These are phyloP conservation scores for Pristionchus fissidentatus DNA, from an alignment of 2,888 invertebrate species.

Conservation along the genomic window DNA sequence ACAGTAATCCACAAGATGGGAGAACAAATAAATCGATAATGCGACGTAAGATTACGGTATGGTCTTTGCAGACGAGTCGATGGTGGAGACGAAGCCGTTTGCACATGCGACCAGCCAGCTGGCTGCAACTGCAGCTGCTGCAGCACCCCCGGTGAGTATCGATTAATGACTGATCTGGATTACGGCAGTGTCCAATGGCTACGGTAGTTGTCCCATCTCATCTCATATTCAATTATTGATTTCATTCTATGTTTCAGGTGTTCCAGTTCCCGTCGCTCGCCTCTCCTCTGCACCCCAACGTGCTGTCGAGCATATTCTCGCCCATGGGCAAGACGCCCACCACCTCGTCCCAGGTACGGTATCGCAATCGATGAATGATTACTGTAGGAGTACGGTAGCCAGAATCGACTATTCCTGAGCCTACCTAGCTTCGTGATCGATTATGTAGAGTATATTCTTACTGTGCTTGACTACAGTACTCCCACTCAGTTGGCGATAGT, in stretches of 20 bases:
- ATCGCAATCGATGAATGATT: background rate
- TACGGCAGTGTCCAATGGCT: background rate
- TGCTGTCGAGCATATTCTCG: constrained; percentile 31
- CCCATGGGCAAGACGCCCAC: constrained; percentile 44
- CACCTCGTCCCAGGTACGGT: constrained; percentile 26
- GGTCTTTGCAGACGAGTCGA: background rate
- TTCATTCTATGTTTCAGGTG: constrained; percentile 53
- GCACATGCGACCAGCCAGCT: background rate
- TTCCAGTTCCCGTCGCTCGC: constrained; percentile 52
- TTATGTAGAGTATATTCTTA: too few relatives aligned
- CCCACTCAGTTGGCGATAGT: too few relatives aligned
- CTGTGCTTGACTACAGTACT: too few relatives aligned
- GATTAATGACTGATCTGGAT: background rate
- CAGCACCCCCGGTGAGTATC: constrained; percentile 23
- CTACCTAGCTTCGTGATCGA: too few relatives aligned
- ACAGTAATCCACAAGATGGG: too few relatives aligned
- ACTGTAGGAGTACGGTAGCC: background rate
- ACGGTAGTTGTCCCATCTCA: background rate
- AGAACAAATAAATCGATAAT: too few relatives aligned
- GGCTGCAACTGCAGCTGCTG: background rate
- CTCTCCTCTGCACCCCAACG: constrained; percentile 10
- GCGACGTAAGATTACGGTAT: too few relatives aligned
- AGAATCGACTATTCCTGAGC: background rate
- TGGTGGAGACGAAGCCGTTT: background rate
- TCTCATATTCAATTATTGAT: background rate